Conservation (phyloP, 2,888 invertebrate genomes). For the Eupithecia vulgata region DNA sequence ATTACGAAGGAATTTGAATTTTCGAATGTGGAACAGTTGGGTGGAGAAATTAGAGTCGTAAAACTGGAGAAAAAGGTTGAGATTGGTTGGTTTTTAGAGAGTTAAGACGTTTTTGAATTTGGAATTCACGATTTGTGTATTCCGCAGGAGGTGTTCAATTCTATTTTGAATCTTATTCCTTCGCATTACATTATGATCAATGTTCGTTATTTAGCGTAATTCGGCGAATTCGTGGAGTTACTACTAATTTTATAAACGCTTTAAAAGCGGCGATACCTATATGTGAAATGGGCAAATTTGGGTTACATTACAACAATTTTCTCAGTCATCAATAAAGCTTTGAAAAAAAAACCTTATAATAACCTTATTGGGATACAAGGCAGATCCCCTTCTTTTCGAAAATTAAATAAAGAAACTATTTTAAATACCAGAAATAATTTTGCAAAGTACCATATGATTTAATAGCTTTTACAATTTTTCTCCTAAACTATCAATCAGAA, state of each 20-base stretch:
- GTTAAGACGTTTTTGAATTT: conserved; percentile 17
- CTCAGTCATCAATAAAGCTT: no score
- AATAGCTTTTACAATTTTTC: no score
- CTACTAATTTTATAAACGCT: neutral
- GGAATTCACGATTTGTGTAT: conserved; percentile 16
- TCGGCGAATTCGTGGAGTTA: conserved; percentile 6
- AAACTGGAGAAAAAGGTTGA: neutral
- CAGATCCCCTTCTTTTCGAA: no score
- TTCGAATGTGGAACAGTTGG: conserved; percentile 22
- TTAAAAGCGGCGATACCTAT: no score
- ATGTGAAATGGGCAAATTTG: no score
- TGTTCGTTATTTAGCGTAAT: conserved; percentile 22
- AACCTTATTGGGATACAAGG: no score
- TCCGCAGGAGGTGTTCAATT: conserved; percentile 26
- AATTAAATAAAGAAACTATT: no score
- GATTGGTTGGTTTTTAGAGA: neutral
- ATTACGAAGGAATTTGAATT: conserved; percentile 19
- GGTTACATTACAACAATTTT: no score
- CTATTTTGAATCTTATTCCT: conserved; percentile 32
- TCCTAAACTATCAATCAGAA: no score
- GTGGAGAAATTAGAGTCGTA: conserved; percentile 19
- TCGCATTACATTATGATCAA: conserved; percentile 30
- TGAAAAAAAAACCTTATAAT: no score
- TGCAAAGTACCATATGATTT: no score
- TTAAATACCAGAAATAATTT: no score